Conservation (phyloP, 2,113 vertebrate species). For the Pholis gunnellus region DNA sequence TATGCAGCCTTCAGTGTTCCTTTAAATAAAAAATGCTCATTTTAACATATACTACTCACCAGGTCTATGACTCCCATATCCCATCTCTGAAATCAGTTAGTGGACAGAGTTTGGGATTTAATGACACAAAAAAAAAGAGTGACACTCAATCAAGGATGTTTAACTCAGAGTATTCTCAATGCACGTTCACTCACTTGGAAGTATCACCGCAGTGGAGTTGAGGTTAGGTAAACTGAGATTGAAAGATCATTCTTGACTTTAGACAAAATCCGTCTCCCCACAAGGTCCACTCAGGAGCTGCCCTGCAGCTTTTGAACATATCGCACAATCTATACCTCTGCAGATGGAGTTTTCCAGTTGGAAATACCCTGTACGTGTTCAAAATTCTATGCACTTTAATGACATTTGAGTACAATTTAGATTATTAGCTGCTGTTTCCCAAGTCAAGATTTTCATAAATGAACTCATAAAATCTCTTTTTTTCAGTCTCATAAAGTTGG, state of each 20-base stretch:
- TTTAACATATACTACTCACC: background rate
- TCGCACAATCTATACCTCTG: background rate
- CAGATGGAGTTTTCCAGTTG: background rate
- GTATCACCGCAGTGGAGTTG: background rate
- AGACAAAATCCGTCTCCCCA: background rate
- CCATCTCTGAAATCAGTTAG: background rate
- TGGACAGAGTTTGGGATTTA: background rate
- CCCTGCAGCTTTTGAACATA: background rate
- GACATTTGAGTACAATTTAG: background rate
- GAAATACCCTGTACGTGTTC: background rate
- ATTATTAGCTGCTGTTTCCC: background rate
- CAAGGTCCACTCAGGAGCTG: background rate
- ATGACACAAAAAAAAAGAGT: conserved; percentile 24
- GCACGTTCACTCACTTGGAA: conserved; percentile 15
- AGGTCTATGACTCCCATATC: background rate
- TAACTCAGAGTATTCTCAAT: background rate
- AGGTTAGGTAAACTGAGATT: background rate
- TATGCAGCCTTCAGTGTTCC: background rate
- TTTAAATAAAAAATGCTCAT: background rate
- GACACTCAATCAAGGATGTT: background rate
- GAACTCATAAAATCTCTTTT: background rate
- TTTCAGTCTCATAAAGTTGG: background rate
- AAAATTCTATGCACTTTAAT: background rate
- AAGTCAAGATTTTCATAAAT: background rate
- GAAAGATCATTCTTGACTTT: background rate